phyloP scores from a whole-genome alignment of 2,888 invertebrate species.

The Bembecia ichneumoniformis region DNA sequence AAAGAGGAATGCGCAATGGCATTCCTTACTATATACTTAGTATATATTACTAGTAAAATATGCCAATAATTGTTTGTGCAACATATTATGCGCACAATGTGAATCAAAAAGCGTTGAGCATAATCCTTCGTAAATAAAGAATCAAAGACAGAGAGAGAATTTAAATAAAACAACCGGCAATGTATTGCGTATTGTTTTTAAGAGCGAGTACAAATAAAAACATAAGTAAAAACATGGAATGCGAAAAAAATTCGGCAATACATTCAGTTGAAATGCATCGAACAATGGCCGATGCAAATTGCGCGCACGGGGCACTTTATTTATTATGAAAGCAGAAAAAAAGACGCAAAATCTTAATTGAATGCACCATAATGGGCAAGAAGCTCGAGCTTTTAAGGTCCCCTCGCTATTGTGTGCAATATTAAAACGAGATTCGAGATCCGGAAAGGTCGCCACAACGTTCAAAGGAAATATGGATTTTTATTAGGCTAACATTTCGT shows the following conservation, averaged over 20 bases:
- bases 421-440: constrained; percentile 34
- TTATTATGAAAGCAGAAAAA: constrained; percentile 42
- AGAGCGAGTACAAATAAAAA: constrained; percentile 23
- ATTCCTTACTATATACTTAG: too few species aligned
- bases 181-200: background rate
- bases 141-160: background rate
- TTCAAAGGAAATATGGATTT: too few species aligned
- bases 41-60: too few species aligned
- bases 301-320: constrained; percentile 40
- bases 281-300: constrained; percentile 68
- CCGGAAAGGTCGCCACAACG: constrained; percentile 26
- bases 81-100: too few species aligned
- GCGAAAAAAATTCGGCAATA: constrained; percentile 35
- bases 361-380: constrained; percentile 41
- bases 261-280: constrained; percentile 43
- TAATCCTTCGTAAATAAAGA: background rate
- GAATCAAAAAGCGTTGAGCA: background rate
- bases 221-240: constrained; percentile 21
- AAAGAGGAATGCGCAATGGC: too few species aligned
- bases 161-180: background rate
- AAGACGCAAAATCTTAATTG: constrained; percentile 39
- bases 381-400: constrained; percentile 39
- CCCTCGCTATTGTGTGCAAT: constrained; percentile 36
- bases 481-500: too few species aligned
- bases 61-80: too few species aligned